Evolutionary conservation across 2,113 vertebrate species (phyloP).

Genomic region (Piprites chloris): DNA sequence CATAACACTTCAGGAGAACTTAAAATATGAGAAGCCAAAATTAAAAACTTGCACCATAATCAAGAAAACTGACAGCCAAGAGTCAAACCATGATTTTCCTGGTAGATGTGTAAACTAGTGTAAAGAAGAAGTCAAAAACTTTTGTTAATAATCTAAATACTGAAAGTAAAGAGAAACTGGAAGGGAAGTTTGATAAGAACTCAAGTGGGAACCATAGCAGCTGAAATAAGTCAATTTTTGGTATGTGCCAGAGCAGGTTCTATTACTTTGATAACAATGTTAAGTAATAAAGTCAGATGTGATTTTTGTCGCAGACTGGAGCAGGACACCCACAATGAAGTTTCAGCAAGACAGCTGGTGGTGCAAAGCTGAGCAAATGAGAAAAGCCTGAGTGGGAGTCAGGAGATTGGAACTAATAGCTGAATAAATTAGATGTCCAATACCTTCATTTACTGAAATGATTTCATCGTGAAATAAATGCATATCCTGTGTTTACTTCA

Average conservation of each 20-base stretch:
- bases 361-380: slow-evolving; percentile 28
- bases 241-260: neutral
- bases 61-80: neutral
- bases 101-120: neutral
- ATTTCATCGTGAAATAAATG: slow-evolving; percentile 46
- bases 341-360: slow-evolving; percentile 44
- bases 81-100: neutral
- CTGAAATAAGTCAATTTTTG: neutral
- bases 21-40: neutral
- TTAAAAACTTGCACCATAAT: neutral
- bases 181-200: neutral
- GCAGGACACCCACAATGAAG: slow-evolving; percentile 31
- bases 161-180: neutral
- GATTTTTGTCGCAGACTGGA: neutral
- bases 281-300: neutral
- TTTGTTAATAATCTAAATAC: neutral
- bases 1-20: neutral
- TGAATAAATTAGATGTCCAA: slow-evolving; percentile 39
- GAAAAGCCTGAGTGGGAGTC: slow-evolving; percentile 16
- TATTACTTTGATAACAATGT: neutral
- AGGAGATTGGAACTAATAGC: slow-evolving; percentile 28
- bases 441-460: slow-evolving; percentile 34
- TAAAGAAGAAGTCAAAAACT: neutral
- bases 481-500: slow-evolving; percentile 46
- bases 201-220: neutral